Base-by-base conservation (phyloP, 2,113 vertebrate genomes). In the Acrocephalus kingi region DNA sequence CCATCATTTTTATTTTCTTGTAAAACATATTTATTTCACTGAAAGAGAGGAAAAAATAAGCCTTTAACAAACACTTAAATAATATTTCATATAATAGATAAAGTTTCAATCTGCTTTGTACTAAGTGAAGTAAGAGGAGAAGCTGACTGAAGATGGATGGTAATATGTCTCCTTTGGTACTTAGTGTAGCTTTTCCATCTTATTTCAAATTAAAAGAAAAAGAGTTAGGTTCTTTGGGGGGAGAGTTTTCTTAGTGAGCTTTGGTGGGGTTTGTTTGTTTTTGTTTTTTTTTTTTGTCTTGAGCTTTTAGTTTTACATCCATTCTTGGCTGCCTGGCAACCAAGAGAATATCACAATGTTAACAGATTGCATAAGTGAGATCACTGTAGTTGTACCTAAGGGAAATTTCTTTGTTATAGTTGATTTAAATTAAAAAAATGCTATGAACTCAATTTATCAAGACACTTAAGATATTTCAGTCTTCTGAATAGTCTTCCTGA, bases 361-460 rank as follows among this genome's bases (percentile, higher is more conserved):
- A 71, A 61, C 58, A 94, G 74, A 79, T 43, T 68, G 67, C 37
- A 15, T 72, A 86, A 87, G 37, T 74, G 76, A 81, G 19, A 84
- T 75, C 37, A 41, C 27, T 48, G n/a, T 62, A 69, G 46, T 27
- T 77, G 33, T 63, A 88, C 49, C 63, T 66, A 46, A 86, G 75
- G 82, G 63, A 94, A 93, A 90, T 83, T 62, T 90, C 51, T 90
- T 76, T 75, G 21, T 28, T 41, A 9, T 77, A 41, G 49, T 69
- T 89, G 37, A 22, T 82, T 91, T 91, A 87, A 78, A 93, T 82
- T 91, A 54, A 89, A 91, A 90, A 87, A 80, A 63, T 31, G 2
- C 5, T 79, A 39, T 39, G 15, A 82, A 61, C 21, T 92, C 23
- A 59, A 58, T 93, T 96, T 77, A 71, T 79, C 51, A 77, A 93